Conservation (phyloP, 2,113 vertebrate species). For the Corythornis cristatus region DNA sequence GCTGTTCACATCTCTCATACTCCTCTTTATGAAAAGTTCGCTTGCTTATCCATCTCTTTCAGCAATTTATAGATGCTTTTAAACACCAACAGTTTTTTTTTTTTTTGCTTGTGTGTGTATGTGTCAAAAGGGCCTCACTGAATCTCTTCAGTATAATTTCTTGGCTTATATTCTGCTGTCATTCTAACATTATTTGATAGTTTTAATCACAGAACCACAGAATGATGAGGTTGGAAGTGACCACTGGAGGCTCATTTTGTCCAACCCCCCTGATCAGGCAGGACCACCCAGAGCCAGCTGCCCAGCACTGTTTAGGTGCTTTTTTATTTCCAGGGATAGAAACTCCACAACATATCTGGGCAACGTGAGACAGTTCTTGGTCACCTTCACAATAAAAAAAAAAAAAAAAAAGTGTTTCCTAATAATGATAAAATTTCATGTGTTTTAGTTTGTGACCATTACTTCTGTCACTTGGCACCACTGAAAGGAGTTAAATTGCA, state of each 20-base stretch:
- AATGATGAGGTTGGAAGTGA: not conserved
- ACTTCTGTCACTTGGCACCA: not conserved
- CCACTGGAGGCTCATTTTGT: not conserved
- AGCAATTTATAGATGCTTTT: not conserved
- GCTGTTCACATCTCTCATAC: accelerated
- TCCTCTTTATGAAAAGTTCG: not conserved
- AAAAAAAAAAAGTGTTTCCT: no score
- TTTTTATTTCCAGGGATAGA: not conserved
- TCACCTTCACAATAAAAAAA: no score
- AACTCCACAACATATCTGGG: no score
- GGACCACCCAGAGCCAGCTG: not conserved
- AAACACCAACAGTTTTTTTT: not conserved
- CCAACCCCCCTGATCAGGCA: not conserved
- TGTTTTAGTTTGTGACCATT: no score
- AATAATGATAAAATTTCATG: no score
- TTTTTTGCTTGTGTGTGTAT: not conserved
- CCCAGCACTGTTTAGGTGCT: not conserved
- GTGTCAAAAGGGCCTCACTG: not conserved
- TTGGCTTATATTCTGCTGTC: not conserved
- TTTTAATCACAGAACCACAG: not conserved
- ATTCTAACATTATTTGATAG: not conserved
- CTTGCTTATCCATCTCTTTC: not conserved
- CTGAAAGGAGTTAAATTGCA: not conserved
- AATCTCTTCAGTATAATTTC: not conserved
- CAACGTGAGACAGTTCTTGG: no score